Evolutionary conservation across 2,113 vertebrate species (phyloP).

Genomic region (Pteropus alecto): DNA sequence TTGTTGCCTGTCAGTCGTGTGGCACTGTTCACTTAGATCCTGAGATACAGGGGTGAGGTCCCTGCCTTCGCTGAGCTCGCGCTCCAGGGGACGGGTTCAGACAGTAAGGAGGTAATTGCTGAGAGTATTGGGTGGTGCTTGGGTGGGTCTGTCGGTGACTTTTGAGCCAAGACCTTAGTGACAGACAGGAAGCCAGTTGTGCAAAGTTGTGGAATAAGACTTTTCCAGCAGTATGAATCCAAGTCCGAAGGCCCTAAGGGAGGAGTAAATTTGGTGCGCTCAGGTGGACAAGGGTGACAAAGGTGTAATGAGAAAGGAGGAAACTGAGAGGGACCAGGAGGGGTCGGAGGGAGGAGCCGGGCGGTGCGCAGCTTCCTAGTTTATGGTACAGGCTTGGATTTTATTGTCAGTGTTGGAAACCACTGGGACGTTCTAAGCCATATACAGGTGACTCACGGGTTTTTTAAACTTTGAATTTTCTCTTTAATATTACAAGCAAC

Average conservation of each 20-base stretch:
- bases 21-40: background rate
- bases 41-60: background rate
- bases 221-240: background rate
- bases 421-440: background rate
- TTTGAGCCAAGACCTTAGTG: background rate
- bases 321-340: accelerated
- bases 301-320: background rate
- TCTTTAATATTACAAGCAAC: background rate
- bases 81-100: no score
- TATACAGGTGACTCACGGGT: background rate
- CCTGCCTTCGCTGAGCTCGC: background rate
- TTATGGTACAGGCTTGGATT: background rate
- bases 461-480: background rate
- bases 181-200: background rate
- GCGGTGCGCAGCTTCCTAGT: background rate
- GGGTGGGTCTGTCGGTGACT: background rate
- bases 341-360: background rate
- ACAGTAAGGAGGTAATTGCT: no score
- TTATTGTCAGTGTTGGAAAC: background rate
- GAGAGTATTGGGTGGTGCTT: no score
- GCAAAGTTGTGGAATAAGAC: background rate
- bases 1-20: background rate
- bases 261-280: background rate
- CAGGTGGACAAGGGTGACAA: background rate
- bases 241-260: background rate